These are phyloP conservation scores for Lycodopsis pacificus DNA, from an alignment of 2,797 vertebrate species.

Conservation along the genomic window DNA sequence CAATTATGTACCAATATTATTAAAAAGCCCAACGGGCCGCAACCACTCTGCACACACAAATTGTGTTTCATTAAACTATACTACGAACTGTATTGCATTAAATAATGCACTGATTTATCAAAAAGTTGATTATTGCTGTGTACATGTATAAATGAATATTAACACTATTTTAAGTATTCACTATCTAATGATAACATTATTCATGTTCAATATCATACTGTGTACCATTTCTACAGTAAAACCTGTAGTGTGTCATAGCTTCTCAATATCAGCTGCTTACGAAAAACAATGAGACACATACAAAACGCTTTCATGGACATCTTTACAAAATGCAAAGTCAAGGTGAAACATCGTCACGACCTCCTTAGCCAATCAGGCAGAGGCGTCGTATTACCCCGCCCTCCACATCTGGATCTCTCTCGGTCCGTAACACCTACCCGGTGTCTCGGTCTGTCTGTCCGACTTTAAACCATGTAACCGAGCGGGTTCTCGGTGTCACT, in stretches of 20 bases:
- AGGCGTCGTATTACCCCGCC: slow-evolving; percentile 34
- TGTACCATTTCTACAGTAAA: neutral
- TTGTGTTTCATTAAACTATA: too few species aligned
- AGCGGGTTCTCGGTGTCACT: slow-evolving; percentile 9
- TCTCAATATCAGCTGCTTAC: neutral
- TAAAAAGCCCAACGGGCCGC: too few species aligned
- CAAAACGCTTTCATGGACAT: neutral
- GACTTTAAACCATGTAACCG: slow-evolving; percentile 42
- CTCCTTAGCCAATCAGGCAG: slow-evolving; percentile 30
- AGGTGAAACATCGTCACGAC: neutral
- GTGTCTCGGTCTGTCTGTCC: neutral
- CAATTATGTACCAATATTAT: too few species aligned
- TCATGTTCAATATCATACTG: neutral
- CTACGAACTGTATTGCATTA: too few species aligned
- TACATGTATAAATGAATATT: too few species aligned
- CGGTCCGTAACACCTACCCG: neutral
- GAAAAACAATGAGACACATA: neutral
- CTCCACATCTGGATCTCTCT: neutral
- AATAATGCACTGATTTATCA: too few species aligned
- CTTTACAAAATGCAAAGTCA: neutral
- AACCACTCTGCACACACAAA: too few species aligned
- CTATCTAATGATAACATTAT: neutral
- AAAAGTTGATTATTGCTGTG: too few species aligned
- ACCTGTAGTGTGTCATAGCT: neutral
- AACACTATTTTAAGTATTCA: neutral